Conservation (phyloP, 2,113 vertebrate genomes). For the Antigone vipio region DNA sequence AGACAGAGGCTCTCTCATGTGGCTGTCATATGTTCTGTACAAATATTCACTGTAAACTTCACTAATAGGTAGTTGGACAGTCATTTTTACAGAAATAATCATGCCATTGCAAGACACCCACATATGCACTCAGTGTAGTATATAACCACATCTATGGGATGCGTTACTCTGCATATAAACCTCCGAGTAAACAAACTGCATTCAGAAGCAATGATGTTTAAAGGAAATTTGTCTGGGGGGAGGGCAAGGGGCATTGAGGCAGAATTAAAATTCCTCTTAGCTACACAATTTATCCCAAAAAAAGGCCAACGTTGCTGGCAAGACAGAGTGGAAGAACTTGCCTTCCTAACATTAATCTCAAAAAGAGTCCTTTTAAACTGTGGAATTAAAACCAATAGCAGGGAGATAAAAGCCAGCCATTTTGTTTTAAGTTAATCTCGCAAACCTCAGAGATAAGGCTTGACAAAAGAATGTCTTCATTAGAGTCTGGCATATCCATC, state of each 20-base stretch:
- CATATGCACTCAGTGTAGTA: too few species aligned
- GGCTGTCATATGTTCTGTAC: not conserved
- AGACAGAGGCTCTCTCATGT: not conserved
- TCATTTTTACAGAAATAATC: not conserved
- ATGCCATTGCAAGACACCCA: not conserved
- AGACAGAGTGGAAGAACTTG: not conserved
- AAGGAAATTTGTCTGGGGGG: not conserved
- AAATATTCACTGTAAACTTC: not conserved
- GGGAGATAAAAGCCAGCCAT: not conserved
- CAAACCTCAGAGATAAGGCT: conserved; percentile 30
- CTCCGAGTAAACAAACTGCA: not conserved
- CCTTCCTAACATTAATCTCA: not conserved
- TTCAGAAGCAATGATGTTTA: not conserved
- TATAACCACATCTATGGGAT: not conserved
- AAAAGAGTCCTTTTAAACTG: not conserved
- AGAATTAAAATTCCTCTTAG: not conserved
- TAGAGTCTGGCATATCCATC: not conserved
- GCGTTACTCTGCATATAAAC: not conserved
- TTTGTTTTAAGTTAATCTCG: conserved; percentile 22
- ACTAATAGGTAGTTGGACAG: not conserved
- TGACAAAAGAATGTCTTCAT: conserved; percentile 39
- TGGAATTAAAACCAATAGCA: not conserved
- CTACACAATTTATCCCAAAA: not conserved
- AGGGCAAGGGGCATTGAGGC: not conserved
- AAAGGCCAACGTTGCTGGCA: not conserved